Conservation (phyloP, 2,888 invertebrate species). For the Piscicola geometra region DNA sequence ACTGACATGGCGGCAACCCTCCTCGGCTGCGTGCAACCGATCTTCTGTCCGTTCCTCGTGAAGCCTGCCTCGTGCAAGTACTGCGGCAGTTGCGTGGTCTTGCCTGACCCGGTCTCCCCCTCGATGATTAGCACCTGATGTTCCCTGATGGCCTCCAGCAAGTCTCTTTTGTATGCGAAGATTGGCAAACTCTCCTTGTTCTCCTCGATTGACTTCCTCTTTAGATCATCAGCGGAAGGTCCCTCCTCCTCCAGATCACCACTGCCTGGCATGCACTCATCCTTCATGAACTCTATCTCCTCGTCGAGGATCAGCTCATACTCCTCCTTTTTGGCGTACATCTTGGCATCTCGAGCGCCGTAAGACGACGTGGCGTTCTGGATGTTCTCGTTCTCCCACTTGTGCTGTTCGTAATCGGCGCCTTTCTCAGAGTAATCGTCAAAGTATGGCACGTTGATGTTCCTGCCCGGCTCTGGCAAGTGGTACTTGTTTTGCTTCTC, state of each 20-base stretch:
- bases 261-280: slow-evolving; percentile 58
- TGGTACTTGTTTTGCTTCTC: slow-evolving; percentile 88
- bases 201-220: slow-evolving; percentile 76
- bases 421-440: slow-evolving; percentile 72
- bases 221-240: slow-evolving; percentile 47
- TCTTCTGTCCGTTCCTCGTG: slow-evolving; percentile 67
- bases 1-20: slow-evolving; percentile 99
- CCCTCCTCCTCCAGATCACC: slow-evolving; percentile 34
- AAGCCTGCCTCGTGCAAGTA: slow-evolving; percentile 60
- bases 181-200: slow-evolving; percentile 87
- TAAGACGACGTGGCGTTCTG: slow-evolving; percentile 84
- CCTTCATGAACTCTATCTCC: slow-evolving; percentile 93
- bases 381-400: slow-evolving; percentile 97
- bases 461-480: slow-evolving; percentile 66
- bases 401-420: slow-evolving; percentile 65
- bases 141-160: slow-evolving; percentile 68
- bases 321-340: slow-evolving; percentile 60
- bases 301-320: slow-evolving; percentile 91
- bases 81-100: slow-evolving; percentile 63
- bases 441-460: slow-evolving; percentile 52
- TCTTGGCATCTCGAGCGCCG: slow-evolving; percentile 78
- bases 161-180: slow-evolving; percentile 64
- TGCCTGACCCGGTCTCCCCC: slow-evolving; percentile 69
- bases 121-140: slow-evolving; percentile 80
- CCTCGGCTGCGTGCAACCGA: slow-evolving; percentile 94